Conservation (phyloP, 2,797 vertebrate species). For the Sebastes matsubarae region DNA sequence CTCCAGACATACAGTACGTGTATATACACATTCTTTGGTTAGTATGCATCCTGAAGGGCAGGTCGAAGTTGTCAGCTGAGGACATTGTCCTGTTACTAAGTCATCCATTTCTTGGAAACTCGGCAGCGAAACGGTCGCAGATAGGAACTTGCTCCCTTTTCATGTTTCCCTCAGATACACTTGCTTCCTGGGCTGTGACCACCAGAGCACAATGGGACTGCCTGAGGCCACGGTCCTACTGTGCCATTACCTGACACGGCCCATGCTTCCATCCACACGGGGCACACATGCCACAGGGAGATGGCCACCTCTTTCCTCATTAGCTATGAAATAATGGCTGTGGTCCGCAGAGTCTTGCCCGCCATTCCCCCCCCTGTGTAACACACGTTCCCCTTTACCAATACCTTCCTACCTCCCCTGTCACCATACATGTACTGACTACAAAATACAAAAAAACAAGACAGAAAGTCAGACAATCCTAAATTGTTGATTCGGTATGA, state of each 20-base stretch:
- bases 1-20: constrained; percentile 21
- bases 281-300: constrained; percentile 60
- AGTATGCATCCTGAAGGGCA: constrained; percentile 11
- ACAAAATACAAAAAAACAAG: not conserved
- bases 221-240: constrained; percentile 47
- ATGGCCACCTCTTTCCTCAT: constrained; percentile 52
- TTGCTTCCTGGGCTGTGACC: constrained; percentile 60
- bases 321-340: constrained; percentile 66
- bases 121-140: constrained; percentile 28
- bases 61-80: constrained; percentile 29
- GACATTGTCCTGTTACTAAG: constrained; percentile 36
- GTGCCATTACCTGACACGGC: constrained; percentile 52
- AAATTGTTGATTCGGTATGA: not conserved
- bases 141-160: constrained; percentile 20
- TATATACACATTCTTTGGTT: not conserved
- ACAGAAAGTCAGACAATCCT: not conserved
- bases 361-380: constrained; percentile 4
- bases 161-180: constrained; percentile 23
- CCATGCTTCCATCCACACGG: constrained; percentile 44
- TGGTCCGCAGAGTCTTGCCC: constrained; percentile 55
- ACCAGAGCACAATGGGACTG: constrained; percentile 42
- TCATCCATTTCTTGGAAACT: constrained; percentile 36
- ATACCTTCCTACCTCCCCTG: not conserved
- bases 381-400: constrained; percentile 19
- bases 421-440: not conserved